Evolutionary conservation across 2,113 vertebrate species (phyloP), one percentile per base, ranked within the genome.

Genomic region (Parus major): DNA sequence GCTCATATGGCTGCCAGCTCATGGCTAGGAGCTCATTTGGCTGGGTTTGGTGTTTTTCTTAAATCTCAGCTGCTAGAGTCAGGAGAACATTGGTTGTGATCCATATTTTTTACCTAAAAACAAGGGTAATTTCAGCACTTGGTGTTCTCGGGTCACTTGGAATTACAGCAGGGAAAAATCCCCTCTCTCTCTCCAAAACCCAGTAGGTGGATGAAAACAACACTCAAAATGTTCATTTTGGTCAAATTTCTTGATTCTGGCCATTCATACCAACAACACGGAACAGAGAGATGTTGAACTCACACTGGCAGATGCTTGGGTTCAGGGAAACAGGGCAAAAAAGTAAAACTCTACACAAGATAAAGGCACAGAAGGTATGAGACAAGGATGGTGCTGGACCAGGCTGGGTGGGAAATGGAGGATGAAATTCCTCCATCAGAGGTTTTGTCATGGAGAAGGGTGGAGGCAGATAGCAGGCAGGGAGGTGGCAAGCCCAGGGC

Each of bases 341-440:
- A 33, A 33, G 47, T 70, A 63, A 82, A 86, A 44, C 28, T 18
- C 23, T 75, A 22, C 22, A 6, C 16, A 10, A n/a, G 33, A 47
- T 22, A 59, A 64, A 88, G 39, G 3, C 36, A 47, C 12, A 36
- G 10, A 46, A 25, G 0, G 1, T 17, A 50, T 0, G 0, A 70
- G 31, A 23, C 44, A 72, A 53, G 15, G 19, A 29, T 14, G 36
- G 10, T 75, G 39, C 85, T 42, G 61, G 75, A 44, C 35, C 11
- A 35, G 50, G 57, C 31, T 72, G 55, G 12, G 49, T 20, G n/a
- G 50, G 44, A 94, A 39, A 35, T 0, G 3, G 47, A 70, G 68
- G 42, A 78, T 35, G 49, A 49, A 39, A 71, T 5, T 1, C 2
- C 29, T 65, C 55, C 21, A 31, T 83, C 66, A 29, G 57, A 68